Evolutionary conservation across 2,113 vertebrate species (phyloP).

Genomic region (Speoplatyrhinus poulsoni): DNA sequence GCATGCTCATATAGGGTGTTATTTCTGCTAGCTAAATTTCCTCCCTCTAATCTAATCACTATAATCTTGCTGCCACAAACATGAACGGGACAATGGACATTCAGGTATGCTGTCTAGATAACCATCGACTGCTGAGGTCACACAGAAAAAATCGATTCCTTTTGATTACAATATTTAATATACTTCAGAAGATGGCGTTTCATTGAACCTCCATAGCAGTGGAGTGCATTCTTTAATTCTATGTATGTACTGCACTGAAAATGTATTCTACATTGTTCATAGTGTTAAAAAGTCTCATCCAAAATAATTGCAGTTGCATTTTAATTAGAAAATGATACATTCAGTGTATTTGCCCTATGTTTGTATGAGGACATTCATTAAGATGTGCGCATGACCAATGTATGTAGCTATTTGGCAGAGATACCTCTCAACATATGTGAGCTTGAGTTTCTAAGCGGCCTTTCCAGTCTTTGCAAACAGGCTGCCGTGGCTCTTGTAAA

Average conservation of each 20-base stretch:
- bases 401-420: neutral
- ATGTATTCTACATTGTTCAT: neutral
- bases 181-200: neutral
- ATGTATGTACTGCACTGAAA: neutral
- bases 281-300: neutral
- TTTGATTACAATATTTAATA: neutral
- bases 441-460: neutral
- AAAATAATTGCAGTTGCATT: neutral
- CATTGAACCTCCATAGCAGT: neutral
- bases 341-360: neutral
- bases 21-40: neutral
- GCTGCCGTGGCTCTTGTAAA: slow-evolving; percentile 4
- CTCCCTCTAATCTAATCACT: slow-evolving; percentile 1
- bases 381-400: neutral
- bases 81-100: slow-evolving; percentile 11
- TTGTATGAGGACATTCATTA: neutral
- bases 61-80: slow-evolving; percentile 13
- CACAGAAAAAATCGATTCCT: too few relatives aligned
- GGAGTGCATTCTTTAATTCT: neutral
- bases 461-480: neutral
- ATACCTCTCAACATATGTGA: neutral
- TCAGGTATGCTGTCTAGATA: slow-evolving; percentile 6
- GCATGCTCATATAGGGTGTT: neutral
- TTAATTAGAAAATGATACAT: neutral
- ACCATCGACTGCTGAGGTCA: neutral